These are phyloP conservation scores for Donacobius atricapilla DNA, from an alignment of 2,113 vertebrate genomes.

Conservation along the genomic window DNA sequence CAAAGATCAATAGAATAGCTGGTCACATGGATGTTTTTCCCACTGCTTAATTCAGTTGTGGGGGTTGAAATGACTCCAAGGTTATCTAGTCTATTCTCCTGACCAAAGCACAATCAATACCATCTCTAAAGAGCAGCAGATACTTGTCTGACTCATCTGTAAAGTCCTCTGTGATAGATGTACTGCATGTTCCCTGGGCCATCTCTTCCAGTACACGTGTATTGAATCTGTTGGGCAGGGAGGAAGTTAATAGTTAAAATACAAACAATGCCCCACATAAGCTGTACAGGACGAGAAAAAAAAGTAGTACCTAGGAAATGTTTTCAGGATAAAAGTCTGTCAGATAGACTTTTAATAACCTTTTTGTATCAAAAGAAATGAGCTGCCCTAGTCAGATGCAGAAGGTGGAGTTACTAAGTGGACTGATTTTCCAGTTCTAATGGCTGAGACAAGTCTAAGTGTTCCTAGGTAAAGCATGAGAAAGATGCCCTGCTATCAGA, in stretches of 20 bases:
- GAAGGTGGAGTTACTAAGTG: not conserved
- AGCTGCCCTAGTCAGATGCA: not conserved
- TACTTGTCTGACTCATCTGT: constrained; percentile 14
- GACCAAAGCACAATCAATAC: not conserved
- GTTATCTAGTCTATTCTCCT: not conserved
- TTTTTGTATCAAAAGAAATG: not conserved
- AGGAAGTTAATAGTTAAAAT: not conserved
- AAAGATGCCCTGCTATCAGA: not conserved
- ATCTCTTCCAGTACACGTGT: not conserved
- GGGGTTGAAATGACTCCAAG: not conserved
- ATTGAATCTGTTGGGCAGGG: not conserved
- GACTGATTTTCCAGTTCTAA: not conserved
- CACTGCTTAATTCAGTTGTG: not conserved
- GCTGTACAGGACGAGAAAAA: not conserved
- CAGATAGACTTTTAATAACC: not conserved
- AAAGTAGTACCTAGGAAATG: not conserved
- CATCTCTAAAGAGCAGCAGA: not conserved
- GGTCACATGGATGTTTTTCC: not conserved
- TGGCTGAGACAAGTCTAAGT: not conserved
- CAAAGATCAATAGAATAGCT: not conserved
- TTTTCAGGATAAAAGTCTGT: not conserved
- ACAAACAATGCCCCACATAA: not conserved
- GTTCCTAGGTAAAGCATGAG: not conserved
- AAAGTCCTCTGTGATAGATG: not conserved
- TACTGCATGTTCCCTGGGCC: not conserved